Base-by-base conservation (phyloP, 2,113 vertebrate species). In the Ascaphus truei region DNA sequence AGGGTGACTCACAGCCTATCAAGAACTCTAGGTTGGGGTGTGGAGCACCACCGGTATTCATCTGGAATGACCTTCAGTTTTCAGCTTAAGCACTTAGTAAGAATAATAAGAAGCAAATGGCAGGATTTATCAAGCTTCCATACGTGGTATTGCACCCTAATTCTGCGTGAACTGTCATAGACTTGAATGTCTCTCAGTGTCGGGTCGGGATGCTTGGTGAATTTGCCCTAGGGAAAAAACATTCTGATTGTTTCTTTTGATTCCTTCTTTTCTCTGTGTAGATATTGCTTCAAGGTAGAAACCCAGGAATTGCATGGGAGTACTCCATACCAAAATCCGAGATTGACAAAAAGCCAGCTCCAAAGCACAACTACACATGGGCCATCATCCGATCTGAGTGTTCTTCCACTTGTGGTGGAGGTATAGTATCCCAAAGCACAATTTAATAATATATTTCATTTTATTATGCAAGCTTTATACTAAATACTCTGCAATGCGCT, bases 201-300 rank as follows among this genome's bases (percentile, higher is more conserved):
- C n/a, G n/a, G n/a, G n/a, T n/a, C n/a, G n/a, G n/a, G n/a, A n/a
- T n/a, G n/a, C n/a, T n/a, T n/a, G n/a, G n/a, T n/a, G n/a, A n/a
- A n/a, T n/a, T n/a, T n/a, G n/a, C n/a, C n/a, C n/a, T n/a, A n/a
- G n/a, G n/a, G n/a, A n/a, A n/a, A n/a, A 30, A 58, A 37, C n/a
- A 25, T n/a, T 41, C 3, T 41, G 37, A 41, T n/a, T 15, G 16
- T 41, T 4, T 11, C 3, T 41, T 52, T 41, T 29, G 20, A 37
- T 29, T 15, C 22, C 37, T 30, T 27, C 1, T 16, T 23, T 48
- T 48, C 50, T 72, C 45, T 64, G 25, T 61, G 5, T 47, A 96
- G 94, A 82, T 96, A 48, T 79, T 96, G 57, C 81, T 92, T 69
- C 93, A 94, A 81, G 93, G 92, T 47, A 88, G 79, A 81, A 95